phyloP scores from a whole-genome alignment of 2,888 invertebrate genomes.

The Synanthedon myopaeformis region DNA sequence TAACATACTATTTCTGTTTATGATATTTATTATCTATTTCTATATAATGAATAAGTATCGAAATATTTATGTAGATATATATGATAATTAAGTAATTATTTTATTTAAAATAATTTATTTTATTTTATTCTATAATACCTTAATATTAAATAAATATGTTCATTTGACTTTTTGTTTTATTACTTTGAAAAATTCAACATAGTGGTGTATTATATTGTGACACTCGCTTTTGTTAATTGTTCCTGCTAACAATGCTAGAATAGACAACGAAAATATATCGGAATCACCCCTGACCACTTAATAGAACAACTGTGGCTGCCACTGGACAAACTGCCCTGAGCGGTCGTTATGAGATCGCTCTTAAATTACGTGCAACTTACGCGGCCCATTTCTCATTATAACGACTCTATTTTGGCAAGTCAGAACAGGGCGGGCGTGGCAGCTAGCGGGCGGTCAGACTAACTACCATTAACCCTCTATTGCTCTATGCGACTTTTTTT shows the following conservation, averaged over 20 bases:
- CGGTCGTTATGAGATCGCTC: conserved; percentile 48
- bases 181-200: too few species aligned
- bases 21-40: too few species aligned
- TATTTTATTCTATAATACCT: too few species aligned
- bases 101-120: too few species aligned
- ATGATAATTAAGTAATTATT: too few species aligned
- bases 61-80: too few species aligned
- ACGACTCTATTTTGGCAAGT: conserved; percentile 67
- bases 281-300: conserved; percentile 42
- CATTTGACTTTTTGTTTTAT: too few species aligned
- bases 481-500: conserved; percentile 47
- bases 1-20: too few species aligned
- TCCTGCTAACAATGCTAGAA: conserved; percentile 40
- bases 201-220: too few species aligned
- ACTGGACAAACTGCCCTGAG: conserved; percentile 44
- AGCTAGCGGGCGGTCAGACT: conserved; percentile 29
- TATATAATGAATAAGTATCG: too few species aligned
- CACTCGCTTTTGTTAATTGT: neutral
- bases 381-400: conserved; percentile 63
- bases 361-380: conserved; percentile 58
- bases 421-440: conserved; percentile 58
- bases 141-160: too few species aligned
- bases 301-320: conserved; percentile 37
- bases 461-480: conserved; percentile 49
- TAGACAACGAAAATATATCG: conserved; percentile 60